Base-by-base conservation (phyloP, 2,113 vertebrate species). In the Myiozetetes cayanensis region DNA sequence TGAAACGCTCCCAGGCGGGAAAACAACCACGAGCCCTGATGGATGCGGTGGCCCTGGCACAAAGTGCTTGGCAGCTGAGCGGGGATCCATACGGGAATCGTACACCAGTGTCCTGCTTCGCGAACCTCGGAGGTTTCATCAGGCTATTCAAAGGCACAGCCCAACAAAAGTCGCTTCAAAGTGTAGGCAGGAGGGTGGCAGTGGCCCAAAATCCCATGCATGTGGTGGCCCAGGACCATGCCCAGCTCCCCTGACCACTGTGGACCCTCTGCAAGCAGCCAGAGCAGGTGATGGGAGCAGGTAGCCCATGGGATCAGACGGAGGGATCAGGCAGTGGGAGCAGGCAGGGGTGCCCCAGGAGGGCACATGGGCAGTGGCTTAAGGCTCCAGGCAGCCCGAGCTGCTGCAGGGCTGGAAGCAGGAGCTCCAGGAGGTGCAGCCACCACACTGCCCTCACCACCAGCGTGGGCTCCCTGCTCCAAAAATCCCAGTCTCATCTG, bases 201-300 rank as follows among this genome's bases (percentile, higher is more conserved):
- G 44, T 2, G 63, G 53, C 80, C 53, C 35, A 12, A 18, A 44
- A 30, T 14, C 21, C 44, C 3, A 3, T 6, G 19, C 13, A 35
- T 0, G 5, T 0, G 1, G 74, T 10, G 39, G 30, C 23, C 44
- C 25, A 39, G 79, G 35, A 16, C 44, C 0, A 0, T 74, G 59
- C 35, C 39, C 31, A 3, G 13, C 30, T 41, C 10, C 71, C 39
- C 44, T 35, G 43, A 22, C 2, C 0, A 1, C 61, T 56, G 49
- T 19, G 50, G 47, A 39, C 4, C 39, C 7, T 85, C 25, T 6
- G 10, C 6, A 12, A 28, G 47, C 41, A 80, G 55, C 39, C 5
- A 13, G 43, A 22, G 30, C 11, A 22, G 56, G 21, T 12, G 22
- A 3, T n/a, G 20, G 56, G 33, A 58, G 12, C 21, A 58, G 33